phyloP scores from a whole-genome alignment of 2,113 vertebrate genomes.

The Labeo rohita region DNA sequence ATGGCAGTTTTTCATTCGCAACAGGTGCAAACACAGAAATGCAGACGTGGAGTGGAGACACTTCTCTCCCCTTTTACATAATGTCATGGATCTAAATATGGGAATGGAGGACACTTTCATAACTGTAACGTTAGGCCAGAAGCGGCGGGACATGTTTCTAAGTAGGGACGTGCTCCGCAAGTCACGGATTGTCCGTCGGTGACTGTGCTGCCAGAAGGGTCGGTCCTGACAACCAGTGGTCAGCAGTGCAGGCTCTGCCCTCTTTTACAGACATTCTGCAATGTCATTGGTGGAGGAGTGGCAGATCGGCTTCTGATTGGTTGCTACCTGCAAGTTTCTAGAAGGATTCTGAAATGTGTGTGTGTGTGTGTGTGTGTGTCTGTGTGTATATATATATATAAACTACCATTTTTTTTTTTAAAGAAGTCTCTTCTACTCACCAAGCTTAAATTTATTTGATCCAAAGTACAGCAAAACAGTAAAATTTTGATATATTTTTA shows the following conservation, averaged over 20 bases:
- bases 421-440: too few relatives aligned
- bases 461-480: too few relatives aligned
- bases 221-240: neutral
- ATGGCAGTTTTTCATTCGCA: neutral
- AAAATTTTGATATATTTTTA: too few relatives aligned
- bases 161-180: neutral
- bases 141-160: neutral
- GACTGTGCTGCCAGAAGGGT: slow-evolving; percentile 15
- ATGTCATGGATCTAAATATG: slow-evolving; percentile 43
- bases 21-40: neutral
- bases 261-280: neutral
- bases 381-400: too few relatives aligned
- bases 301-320: neutral
- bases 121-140: slow-evolving; percentile 33
- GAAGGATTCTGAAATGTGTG: neutral
- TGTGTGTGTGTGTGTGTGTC: too few relatives aligned
- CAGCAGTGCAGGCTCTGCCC: neutral
- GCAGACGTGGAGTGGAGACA: neutral
- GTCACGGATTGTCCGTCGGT: slow-evolving; percentile 9
- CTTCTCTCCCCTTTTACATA: slow-evolving; percentile 31
- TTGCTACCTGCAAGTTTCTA: neutral
- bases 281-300: neutral
- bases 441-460: too few relatives aligned
- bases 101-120: slow-evolving; percentile 20
- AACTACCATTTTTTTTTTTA: too few relatives aligned